These are phyloP conservation scores for Smutsia temminckii DNA, from an alignment of 2,797 vertebrate species.

Conservation along the genomic window DNA sequence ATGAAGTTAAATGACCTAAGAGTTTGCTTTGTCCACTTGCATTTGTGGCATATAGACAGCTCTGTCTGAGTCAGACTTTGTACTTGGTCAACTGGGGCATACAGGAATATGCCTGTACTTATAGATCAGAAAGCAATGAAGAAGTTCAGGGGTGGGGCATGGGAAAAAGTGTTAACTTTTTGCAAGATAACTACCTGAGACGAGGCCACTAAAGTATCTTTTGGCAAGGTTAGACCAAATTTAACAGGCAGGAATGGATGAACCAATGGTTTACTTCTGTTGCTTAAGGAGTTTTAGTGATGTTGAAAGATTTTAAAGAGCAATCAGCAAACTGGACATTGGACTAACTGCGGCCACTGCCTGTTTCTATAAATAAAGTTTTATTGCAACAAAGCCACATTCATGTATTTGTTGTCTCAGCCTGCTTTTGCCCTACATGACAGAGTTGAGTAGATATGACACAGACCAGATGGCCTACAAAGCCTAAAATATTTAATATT, in stretches of 20 bases:
- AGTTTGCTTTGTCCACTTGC: background rate
- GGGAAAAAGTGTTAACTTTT: background rate
- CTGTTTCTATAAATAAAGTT: constrained; percentile 53
- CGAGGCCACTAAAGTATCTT: background rate
- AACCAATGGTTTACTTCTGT: background rate
- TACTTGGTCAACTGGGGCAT: background rate
- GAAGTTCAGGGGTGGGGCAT: background rate
- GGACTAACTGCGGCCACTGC: background rate
- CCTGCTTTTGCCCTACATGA: background rate
- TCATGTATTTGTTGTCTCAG: background rate
- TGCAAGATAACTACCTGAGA: background rate
- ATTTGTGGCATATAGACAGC: background rate
- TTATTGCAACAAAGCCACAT: background rate
- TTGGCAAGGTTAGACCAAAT: background rate
- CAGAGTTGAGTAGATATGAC: background rate
- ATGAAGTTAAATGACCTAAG: background rate
- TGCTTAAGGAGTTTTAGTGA: background rate
- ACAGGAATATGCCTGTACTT: background rate
- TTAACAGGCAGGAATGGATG: background rate
- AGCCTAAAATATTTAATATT: background rate
- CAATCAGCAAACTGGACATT: background rate
- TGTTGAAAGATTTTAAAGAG: background rate
- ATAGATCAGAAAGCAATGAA: background rate
- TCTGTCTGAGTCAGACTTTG: background rate
- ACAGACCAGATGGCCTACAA: background rate